Evolutionary conservation across 2,797 vertebrate genomes (phyloP).

Genomic region (Margarornis squamiger): DNA sequence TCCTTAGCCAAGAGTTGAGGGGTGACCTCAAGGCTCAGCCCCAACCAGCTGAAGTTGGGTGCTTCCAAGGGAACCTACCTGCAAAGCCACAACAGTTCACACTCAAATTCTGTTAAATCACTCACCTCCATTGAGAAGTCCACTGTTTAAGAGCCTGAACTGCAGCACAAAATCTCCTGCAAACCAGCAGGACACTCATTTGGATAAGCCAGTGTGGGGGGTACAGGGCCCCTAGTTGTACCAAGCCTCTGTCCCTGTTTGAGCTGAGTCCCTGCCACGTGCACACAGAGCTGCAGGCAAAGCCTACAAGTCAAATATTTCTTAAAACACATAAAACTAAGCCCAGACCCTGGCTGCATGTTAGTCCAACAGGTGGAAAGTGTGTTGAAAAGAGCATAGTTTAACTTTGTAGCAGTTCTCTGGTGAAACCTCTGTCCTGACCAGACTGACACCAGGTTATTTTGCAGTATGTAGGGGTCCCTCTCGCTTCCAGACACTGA

Average conservation of each 20-base stretch:
- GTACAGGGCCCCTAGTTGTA: neutral
- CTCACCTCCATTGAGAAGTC: neutral
- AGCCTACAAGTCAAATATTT: neutral
- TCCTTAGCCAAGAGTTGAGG: fast-evolving
- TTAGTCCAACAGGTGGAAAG: neutral
- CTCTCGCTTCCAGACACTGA: neutral
- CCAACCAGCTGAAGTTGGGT: neutral
- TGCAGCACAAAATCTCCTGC: neutral
- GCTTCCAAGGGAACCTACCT: neutral
- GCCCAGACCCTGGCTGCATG: neutral
- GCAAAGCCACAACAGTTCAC: neutral
- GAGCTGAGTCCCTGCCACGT: neutral
- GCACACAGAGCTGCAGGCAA: neutral
- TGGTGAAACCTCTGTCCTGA: neutral
- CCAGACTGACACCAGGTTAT: neutral
- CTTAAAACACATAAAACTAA: neutral
- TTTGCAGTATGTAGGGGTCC: neutral
- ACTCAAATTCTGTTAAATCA: neutral
- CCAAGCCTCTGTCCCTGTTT: neutral
- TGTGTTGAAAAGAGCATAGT: neutral
- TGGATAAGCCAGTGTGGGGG: neutral
- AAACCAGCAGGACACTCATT: neutral
- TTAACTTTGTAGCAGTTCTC: neutral
- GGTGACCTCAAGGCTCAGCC: neutral
- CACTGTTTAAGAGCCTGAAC: neutral